These are phyloP conservation scores for Plagiodera versicolora DNA, from an alignment of 2,888 invertebrate genomes.

Conservation along the genomic window DNA sequence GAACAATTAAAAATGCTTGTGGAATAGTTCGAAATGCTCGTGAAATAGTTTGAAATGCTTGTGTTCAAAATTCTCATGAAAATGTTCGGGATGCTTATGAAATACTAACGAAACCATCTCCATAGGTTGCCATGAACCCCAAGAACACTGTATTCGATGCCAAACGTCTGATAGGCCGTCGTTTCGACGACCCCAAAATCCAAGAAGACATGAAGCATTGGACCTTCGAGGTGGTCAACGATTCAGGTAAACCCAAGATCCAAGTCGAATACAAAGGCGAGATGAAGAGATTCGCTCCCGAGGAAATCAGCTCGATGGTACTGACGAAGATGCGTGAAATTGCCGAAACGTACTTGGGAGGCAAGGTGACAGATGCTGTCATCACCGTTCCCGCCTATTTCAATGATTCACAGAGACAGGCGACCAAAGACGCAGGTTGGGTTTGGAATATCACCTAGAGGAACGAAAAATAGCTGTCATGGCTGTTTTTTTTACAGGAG, in stretches of 20 bases:
- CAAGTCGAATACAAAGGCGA: slow-evolving; percentile 75
- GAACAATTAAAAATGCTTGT: too few species aligned
- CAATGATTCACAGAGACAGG: slow-evolving; percentile 80
- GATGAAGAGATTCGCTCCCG: slow-evolving; percentile 74
- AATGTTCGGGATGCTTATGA: too few species aligned
- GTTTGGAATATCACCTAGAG: too few species aligned
- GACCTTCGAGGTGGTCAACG: slow-evolving; percentile 75
- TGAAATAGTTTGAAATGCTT: too few species aligned
- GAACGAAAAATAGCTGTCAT: too few species aligned
- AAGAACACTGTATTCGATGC: slow-evolving; percentile 81
- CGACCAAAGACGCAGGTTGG: slow-evolving; percentile 90
- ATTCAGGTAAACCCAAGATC: slow-evolving; percentile 73
- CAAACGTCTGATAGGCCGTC: slow-evolving; percentile 81
- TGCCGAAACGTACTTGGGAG: slow-evolving; percentile 75
- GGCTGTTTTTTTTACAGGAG: too few species aligned
- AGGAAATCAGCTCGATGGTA: slow-evolving; percentile 86
- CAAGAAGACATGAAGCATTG: slow-evolving; percentile 83
- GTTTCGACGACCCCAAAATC: slow-evolving; percentile 74
- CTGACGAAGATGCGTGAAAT: slow-evolving; percentile 82
- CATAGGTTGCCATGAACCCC: slow-evolving; percentile 76
- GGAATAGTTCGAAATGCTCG: too few species aligned
- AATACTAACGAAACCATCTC: background rate
- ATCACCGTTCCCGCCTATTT: slow-evolving; percentile 85
- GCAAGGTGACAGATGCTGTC: slow-evolving; percentile 72
- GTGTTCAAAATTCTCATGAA: too few species aligned